Conservation (phyloP, 2,888 invertebrate species). For the Tetanocera ferruginea region DNA sequence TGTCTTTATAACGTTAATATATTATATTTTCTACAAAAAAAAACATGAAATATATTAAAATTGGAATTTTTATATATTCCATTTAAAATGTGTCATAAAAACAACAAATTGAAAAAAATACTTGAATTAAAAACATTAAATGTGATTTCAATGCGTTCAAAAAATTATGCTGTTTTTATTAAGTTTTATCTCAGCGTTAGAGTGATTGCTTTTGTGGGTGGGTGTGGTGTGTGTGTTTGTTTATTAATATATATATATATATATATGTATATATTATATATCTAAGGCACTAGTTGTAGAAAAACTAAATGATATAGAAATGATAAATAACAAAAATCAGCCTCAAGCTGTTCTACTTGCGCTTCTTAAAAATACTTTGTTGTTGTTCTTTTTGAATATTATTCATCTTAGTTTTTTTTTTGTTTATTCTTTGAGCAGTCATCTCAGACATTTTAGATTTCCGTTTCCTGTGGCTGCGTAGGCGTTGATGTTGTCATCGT, state of each 20-base stretch:
- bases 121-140: not conserved
- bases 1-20: too few relatives aligned
- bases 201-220: not conserved
- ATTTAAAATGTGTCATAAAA: not conserved
- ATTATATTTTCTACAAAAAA: too few relatives aligned
- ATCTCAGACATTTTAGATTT: constrained; percentile 56
- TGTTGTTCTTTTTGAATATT: not conserved
- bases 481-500: constrained; percentile 50
- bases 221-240: not conserved
- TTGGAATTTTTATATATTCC: too few relatives aligned
- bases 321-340: not conserved
- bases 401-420: too few relatives aligned
- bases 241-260: constrained; percentile 1
- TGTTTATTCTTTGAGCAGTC: not conserved
- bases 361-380: not conserved
- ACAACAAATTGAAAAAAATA: too few relatives aligned
- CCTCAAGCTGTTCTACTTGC: constrained; percentile 7
- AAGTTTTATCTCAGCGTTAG: not conserved
- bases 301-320: not conserved
- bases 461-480: constrained; percentile 65
- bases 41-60: too few relatives aligned
- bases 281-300: not conserved
- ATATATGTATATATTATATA: constrained; percentile 4
- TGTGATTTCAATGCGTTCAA: too few relatives aligned
- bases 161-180: not conserved